phyloP scores from a whole-genome alignment of 1,140 invertebrate genomes.

The Liolophura sinensis region DNA sequence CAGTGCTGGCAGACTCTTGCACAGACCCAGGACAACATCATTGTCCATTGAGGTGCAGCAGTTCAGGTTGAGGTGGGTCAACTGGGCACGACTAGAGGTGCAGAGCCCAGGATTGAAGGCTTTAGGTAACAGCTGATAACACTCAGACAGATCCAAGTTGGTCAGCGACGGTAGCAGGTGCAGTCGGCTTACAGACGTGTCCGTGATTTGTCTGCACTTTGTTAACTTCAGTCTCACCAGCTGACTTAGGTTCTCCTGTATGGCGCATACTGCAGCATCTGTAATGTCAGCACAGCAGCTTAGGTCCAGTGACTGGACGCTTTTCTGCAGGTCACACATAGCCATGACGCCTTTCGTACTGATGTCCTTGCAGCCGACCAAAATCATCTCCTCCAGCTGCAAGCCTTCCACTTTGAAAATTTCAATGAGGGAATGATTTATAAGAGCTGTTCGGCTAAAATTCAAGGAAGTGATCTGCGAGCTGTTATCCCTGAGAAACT shows the following conservation, averaged over 20 bases:
- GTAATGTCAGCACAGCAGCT: conserved; percentile 68
- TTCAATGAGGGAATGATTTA: conserved; percentile 65
- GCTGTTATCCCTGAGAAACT: conserved; percentile 64
- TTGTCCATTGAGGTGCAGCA: conserved; percentile 67
- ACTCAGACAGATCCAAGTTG: conserved; percentile 69
- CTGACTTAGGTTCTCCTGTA: conserved; percentile 63
- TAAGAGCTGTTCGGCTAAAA: conserved; percentile 70
- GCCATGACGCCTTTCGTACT: conserved; percentile 65
- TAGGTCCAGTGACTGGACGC: conserved; percentile 66
- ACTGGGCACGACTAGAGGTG: conserved; percentile 58
- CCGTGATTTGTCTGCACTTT: conserved; percentile 64
- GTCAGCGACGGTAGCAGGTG: conserved; percentile 63
- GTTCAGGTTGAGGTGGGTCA: conserved; percentile 66
- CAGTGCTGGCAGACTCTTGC: conserved; percentile 61
- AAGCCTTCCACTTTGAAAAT: conserved; percentile 63
- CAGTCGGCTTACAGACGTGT: conserved; percentile 64
- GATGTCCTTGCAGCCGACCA: conserved; percentile 70
- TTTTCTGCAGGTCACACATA: conserved; percentile 65
- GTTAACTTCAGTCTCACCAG: conserved; percentile 31
- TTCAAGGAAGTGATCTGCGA: conserved; percentile 65
- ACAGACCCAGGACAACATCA: conserved; percentile 59
- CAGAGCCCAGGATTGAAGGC: conserved; percentile 62
- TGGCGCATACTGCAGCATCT: conserved; percentile 65
- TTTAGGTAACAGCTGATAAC: conserved; percentile 66
- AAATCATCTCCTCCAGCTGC: conserved; percentile 63